Base-by-base conservation (phyloP, 2,113 vertebrate genomes). In the Sclerurus mexicanus region DNA sequence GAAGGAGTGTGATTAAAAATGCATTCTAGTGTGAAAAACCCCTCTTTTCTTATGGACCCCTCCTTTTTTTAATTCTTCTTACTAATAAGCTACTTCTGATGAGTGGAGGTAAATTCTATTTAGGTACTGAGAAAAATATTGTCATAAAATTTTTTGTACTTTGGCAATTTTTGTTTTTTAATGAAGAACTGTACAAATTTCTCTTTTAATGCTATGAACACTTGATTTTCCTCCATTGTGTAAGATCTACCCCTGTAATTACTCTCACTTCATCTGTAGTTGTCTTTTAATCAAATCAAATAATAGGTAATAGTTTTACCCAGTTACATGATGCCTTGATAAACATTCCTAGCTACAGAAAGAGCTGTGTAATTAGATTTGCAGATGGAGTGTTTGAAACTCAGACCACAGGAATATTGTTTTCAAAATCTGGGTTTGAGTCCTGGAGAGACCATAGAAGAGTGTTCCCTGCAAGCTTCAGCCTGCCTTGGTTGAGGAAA, bases 301-400 rank as follows among this genome's bases (percentile, higher is more conserved):
- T 40, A 1, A 25, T 55, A 31, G 6, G 8, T 56, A 58, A 44
- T 77, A 3, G 30, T 63, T 86, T 69, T 68, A 50, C 22, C 44
- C 25, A 49, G 62, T 68, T 78, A 72, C 7, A 18, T 35, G 35
- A 50, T 75, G 14, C 25, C 35, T 46, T 79, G 47, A 76, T 72
- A 85, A 46, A 7, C 73, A 69, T 56, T 22, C 42, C 42, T 62
- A 49, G 47, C 23, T 75, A 60, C 40, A 83, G 33, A 13, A 73
- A 58, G 44, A 88, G 19, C 62, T 92, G 19, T 92, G 53, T 44
- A 37, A 79, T 88, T 83, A 64, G 30, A 55, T 90, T 76, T 79
- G 33, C 53, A 82, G 40, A 56, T 76, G 46, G 30, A 27, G 6
- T 62, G 47, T 93, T 79, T 86, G 79, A 86, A 77, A 72, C n/a